phyloP scores from a whole-genome alignment of 2,113 vertebrate genomes.

The Sciurus niger region DNA sequence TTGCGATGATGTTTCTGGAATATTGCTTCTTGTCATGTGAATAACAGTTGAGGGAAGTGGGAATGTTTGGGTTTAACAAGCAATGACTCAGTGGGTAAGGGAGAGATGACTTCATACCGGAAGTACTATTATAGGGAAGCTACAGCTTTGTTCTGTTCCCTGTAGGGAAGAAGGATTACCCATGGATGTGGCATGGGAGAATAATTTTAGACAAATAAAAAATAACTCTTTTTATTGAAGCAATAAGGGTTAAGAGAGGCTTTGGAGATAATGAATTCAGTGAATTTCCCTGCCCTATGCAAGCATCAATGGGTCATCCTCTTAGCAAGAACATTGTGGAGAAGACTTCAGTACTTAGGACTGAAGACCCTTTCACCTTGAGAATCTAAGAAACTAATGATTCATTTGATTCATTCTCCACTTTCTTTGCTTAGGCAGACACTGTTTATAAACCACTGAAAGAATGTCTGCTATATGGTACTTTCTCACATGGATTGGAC shows the following conservation, averaged over 20 bases:
- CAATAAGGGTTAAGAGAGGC: neutral
- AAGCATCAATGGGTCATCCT: neutral
- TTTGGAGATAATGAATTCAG: constrained; percentile 26
- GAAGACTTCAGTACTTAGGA: constrained; percentile 12
- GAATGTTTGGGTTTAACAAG: constrained; percentile 59
- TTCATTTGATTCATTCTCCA: constrained; percentile 46
- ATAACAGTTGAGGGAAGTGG: constrained; percentile 28
- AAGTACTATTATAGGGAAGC: neutral
- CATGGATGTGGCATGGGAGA: constrained; percentile 49
- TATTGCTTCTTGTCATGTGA: constrained; percentile 36
- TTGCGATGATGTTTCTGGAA: neutral
- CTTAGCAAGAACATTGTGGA: neutral
- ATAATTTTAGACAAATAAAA: constrained; percentile 60
- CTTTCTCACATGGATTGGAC: neutral
- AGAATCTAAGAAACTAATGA: constrained; percentile 20
- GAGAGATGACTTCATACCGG: constrained; percentile 9
- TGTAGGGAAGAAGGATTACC: constrained; percentile 24
- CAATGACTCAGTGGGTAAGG: neutral
- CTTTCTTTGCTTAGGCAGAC: constrained; percentile 51
- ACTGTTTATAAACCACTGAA: constrained; percentile 55
- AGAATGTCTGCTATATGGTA: neutral
- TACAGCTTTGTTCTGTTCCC: neutral
- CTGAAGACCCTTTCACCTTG: constrained; percentile 40
- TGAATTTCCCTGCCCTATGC: constrained; percentile 5
- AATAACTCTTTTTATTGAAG: constrained; percentile 51